These are phyloP conservation scores for Abrostola tripartita DNA, from an alignment of 2,888 invertebrate genomes.

Conservation along the genomic window DNA sequence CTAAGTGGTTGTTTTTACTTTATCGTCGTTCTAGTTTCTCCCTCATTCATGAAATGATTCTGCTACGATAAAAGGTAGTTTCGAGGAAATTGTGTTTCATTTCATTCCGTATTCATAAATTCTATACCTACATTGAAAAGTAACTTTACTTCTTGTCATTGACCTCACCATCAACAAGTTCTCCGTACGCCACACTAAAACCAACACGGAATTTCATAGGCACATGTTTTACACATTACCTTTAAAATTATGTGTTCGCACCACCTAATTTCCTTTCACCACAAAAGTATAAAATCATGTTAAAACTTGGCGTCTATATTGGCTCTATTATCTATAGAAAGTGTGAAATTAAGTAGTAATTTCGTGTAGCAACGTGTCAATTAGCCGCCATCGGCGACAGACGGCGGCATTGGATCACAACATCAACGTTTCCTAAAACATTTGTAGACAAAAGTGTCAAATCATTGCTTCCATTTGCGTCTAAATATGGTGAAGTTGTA, in stretches of 20 bases:
- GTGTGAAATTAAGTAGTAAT: conserved; percentile 81
- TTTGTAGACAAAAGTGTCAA: conserved; percentile 82
- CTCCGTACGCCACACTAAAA: neutral
- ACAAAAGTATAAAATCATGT: conserved; percentile 63
- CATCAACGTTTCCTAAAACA: conserved; percentile 81
- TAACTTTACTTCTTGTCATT: too few relatives aligned
- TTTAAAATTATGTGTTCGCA: conserved; percentile 55
- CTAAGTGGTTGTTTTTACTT: conserved; percentile 9
- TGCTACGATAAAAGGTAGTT: too few relatives aligned
- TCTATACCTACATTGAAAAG: too few relatives aligned
- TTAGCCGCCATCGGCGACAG: conserved; percentile 71
- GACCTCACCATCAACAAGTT: too few relatives aligned
- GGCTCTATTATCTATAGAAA: conserved; percentile 75
- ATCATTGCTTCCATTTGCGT: conserved; percentile 85
- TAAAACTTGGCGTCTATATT: conserved; percentile 64
- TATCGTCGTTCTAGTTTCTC: too few relatives aligned
- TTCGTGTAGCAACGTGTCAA: conserved; percentile 80
- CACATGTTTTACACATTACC: conserved; percentile 47
- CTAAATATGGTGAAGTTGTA: conserved; percentile 60
- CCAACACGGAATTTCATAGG: neutral
- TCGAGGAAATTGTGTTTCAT: too few relatives aligned
- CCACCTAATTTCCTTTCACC: conserved; percentile 66
- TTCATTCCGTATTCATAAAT: too few relatives aligned
- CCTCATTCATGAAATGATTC: too few relatives aligned
- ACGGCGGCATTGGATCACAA: conserved; percentile 67